A percentile compares a stretch with the other conserved stretches of the same genome.
Conservation (phyloP, 2,888 invertebrate genomes). For the Caenorhabditis panamensis region DNA sequence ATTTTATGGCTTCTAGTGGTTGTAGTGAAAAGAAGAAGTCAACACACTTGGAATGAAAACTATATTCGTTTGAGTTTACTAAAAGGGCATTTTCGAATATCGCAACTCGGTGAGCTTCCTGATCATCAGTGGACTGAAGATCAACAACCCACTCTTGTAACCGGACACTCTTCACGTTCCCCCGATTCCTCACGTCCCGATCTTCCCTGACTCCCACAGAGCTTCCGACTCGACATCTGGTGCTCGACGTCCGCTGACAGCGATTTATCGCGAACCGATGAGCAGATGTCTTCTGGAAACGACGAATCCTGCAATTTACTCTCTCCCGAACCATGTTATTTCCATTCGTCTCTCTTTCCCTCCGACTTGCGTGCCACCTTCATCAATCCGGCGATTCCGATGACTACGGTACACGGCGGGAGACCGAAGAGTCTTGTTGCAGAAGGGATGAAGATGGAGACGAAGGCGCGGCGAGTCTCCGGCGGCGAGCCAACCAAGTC, state of each 20-base stretch:
- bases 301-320: constrained; percentile 11
- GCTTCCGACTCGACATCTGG: constrained; percentile 47
- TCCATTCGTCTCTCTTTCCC: constrained; percentile 14
- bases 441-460: neutral
- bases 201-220: constrained; percentile 28
- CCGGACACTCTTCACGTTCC: constrained; percentile 14
- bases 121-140: neutral
- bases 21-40: neutral
- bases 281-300: constrained; percentile 50
- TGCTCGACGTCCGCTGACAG: constrained; percentile 24
- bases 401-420: constrained; percentile 16
- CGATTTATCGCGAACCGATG: constrained; percentile 50
- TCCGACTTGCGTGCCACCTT: constrained; percentile 6
- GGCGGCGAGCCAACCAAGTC: neutral
- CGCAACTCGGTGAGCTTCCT: constrained; percentile 10
- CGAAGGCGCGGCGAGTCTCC: neutral
- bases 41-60: no score
- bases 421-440: neutral
- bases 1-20: constrained; percentile 17
- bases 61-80: no score
- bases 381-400: constrained; percentile 5
- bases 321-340: constrained; percentile 39
- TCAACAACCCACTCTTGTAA: neutral
- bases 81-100: no score
- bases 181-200: constrained; percentile 1